phyloP scores from a whole-genome alignment of 2,797 vertebrate genomes.

The Molossus alvarezi region DNA sequence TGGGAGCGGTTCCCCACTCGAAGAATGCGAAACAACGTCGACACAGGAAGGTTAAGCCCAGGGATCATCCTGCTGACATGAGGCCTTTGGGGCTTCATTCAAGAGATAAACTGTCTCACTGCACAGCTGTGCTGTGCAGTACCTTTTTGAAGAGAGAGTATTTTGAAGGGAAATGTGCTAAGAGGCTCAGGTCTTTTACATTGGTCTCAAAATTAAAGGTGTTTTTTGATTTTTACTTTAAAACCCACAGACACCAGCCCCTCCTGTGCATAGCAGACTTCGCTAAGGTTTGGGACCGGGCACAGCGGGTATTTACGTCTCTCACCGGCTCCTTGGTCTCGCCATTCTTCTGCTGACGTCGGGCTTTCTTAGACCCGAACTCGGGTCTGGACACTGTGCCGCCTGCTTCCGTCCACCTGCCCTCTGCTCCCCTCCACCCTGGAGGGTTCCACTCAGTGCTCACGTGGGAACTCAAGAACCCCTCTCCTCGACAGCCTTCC shows the following conservation, averaged over 20 bases:
- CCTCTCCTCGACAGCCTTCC: background rate
- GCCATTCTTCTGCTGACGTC: too few species aligned
- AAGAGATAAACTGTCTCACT: constrained; percentile 14
- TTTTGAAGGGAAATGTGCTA: background rate
- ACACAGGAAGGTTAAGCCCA: background rate
- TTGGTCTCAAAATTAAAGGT: background rate
- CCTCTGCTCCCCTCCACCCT: background rate
- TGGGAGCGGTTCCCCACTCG: background rate
- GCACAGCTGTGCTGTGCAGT: background rate
- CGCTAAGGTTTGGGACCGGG: background rate
- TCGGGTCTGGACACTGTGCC: background rate
- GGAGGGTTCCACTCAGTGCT: background rate
- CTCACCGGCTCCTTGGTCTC: background rate
- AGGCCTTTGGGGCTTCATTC: background rate
- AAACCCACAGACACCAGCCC: background rate
- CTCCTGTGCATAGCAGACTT: background rate
- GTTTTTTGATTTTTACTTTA: background rate
- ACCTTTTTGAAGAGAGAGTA: background rate
- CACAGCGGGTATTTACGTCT: background rate
- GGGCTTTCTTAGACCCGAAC: background rate
- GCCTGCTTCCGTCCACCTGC: background rate
- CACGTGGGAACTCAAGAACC: background rate
- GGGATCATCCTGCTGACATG: background rate
- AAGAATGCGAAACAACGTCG: constrained; percentile 18
- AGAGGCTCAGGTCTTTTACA: constrained; percentile 38